Evolutionary conservation across 2,113 vertebrate genomes (phyloP).

Genomic region (Phocoena sinus): DNA sequence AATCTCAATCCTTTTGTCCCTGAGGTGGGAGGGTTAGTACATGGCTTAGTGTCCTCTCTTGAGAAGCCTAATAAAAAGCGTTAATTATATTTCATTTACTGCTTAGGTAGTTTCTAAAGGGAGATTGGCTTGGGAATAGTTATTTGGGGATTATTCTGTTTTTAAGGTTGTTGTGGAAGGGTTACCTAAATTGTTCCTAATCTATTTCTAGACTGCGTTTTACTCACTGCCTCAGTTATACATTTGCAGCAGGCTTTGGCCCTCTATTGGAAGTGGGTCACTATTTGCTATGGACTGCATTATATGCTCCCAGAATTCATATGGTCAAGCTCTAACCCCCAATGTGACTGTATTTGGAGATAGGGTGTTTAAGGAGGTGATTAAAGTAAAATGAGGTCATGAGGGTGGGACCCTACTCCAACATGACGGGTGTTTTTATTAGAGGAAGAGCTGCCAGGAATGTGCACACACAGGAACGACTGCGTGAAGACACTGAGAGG

Average conservation of each 20-base stretch:
- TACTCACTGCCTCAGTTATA: background rate
- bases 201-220: background rate
- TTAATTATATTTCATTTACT: conserved; percentile 49
- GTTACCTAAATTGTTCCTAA: background rate
- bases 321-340: background rate
- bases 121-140: conserved; percentile 10
- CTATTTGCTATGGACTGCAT: background rate
- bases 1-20: background rate
- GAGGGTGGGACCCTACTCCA: no score
- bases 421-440: background rate
- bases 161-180: background rate
- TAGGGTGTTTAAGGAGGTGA: background rate
- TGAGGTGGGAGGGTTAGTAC: background rate
- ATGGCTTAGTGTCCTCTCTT: conserved; percentile 1
- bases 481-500: background rate
- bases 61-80: background rate
- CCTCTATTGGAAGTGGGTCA: background rate
- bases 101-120: conserved; percentile 9
- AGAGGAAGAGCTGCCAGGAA: background rate
- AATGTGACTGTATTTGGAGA: background rate
- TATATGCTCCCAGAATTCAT: background rate
- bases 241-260: background rate
- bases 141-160: conserved; percentile 41
- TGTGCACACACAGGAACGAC: background rate
- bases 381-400: background rate